Evolutionary conservation across 2,113 vertebrate species (phyloP), one percentile per base, ranked within the genome.

Genomic region (Stomatorhinus ivindoensis): DNA sequence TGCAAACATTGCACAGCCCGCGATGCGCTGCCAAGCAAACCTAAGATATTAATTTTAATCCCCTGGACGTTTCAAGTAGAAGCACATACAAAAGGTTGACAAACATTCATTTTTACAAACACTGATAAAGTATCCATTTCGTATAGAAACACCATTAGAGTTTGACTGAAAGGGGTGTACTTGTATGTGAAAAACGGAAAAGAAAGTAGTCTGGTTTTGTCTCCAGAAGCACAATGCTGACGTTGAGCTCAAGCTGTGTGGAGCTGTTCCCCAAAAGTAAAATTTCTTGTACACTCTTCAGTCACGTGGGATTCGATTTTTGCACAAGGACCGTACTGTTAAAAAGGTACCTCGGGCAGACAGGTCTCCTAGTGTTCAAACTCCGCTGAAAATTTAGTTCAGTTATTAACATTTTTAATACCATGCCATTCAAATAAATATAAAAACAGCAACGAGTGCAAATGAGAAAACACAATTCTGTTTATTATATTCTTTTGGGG

Each of bases 281-380:
- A 46, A 31, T 89, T 50, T 48, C 53, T 39, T 35, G 35, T 46
- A 85, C 76, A 86, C 44, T 39, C 39, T 21, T 39, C 24, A 86
- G 83, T 86, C 89, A 89, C 89, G 82, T 89, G 89, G 55, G 39
- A 86, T 86, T 89, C 27, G 82, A 65, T 86, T 89, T 48, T 82
- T 69, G 44, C 53, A 89, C 83, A 89, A 89, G 88, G 82, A 85
- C 15, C 11, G 35, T 46, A 89, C 89, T 86, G 53, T 86, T 89
- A n/a, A 88, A 27, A 42, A 24, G 42, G 10, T 86, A 44, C 48
- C n/a, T 17, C 69, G 31, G 53, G 17, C 69, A 55, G 13, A 86
- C 82, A 48, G 83, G 11, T 89, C 82, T 86, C 3, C 19, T 9
- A 84, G 31, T 89, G 76, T 89, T 89, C 69, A 10, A n/a, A 85